Evolutionary conservation across 2,113 vertebrate genomes (phyloP), one percentile per base, ranked within the genome.

Genomic region (Arizona elegans): DNA sequence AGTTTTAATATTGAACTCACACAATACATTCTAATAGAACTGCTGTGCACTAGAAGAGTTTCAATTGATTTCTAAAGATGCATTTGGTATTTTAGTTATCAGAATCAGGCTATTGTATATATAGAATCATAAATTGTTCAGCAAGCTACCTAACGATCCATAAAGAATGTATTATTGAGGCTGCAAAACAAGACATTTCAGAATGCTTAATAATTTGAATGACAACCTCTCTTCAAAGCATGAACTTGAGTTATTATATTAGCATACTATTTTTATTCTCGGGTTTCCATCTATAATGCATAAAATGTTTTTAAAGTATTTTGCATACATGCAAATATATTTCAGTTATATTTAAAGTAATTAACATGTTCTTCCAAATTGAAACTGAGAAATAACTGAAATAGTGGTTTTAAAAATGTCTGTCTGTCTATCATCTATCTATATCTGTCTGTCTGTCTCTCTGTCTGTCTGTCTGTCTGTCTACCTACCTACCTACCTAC

Each of bases 141-240:
- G 54, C 81, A 21, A 17, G 43, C 4, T 58, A 6, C 1, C 23
- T 91, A 23, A 33, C 92, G 93, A 59, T 92, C 58, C 53, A 59
- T 17, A 89, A 65, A 94, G 59, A 93, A n/a, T 55, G n/a, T 62
- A 10, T 95, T 94, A 19, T 94, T 94, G 54, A 47, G 50, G 87
- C 6, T 87, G 47, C 87, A 53, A 24, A 91, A 94, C 21, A 17
- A 94, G 92, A 85, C 87, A 43, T 0, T 0, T 94, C 87, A 94
- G 15, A 0, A 43, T 62, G 7, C 47, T 93, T 88, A 86, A 52
- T 89, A 88, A 12, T 38, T 95, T 94, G 88, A 93, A 58, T 93
- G 33, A 54, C 50, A 86, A 1, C 24, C 52, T 23, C 11, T 11
- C 86, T 95, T 95, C 87, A 92, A 93, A 75, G 38, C 59, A 52